Percentiles rank a stretch among this genome's conserved stretches.
Evolutionary conservation across 2,888 invertebrate species (phyloP).

Genomic region (Buathra laborator): DNA sequence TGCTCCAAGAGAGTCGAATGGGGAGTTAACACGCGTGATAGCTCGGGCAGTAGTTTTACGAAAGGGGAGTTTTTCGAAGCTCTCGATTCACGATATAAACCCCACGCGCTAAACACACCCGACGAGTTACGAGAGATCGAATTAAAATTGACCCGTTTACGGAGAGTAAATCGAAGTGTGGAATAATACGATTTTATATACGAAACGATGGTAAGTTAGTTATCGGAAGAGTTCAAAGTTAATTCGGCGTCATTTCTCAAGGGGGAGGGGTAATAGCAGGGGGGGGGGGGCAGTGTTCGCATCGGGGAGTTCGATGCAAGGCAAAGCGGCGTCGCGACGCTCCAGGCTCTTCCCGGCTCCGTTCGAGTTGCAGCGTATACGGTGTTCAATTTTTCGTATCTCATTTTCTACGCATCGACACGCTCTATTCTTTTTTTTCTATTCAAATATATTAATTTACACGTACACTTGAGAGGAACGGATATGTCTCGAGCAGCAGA

Average conservation of each 20-base stretch:
- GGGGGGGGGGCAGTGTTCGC: constrained; percentile 21
- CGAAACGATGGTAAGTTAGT: not conserved
- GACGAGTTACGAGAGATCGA: not conserved
- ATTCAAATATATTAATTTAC: constrained; percentile 75
- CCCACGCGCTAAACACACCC: not conserved
- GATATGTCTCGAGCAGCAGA: constrained; percentile 36
- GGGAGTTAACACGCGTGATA: constrained; percentile 56
- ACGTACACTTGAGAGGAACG: constrained; percentile 40
- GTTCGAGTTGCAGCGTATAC: not conserved
- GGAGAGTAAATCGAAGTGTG: not conserved
- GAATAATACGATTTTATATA: not conserved
- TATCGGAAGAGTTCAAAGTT: not conserved
- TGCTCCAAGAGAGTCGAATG: constrained; percentile 46
- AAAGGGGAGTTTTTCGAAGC: constrained; percentile 62
- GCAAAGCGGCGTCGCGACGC: constrained; percentile 72
- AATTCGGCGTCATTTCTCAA: constrained; percentile 4
- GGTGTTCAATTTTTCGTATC: constrained; percentile 13
- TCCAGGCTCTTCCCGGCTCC: constrained; percentile 51
- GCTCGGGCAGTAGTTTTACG: constrained; percentile 33
- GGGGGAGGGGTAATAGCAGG: not conserved
- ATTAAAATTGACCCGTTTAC: constrained; percentile 15
- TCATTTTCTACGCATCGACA: constrained; percentile 33
- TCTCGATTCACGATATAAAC: constrained; percentile 23
- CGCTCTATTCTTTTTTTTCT: constrained; percentile 48
- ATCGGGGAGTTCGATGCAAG: constrained; percentile 76